phyloP scores from a whole-genome alignment of 1,140 invertebrate genomes.

The Samia ricini region DNA sequence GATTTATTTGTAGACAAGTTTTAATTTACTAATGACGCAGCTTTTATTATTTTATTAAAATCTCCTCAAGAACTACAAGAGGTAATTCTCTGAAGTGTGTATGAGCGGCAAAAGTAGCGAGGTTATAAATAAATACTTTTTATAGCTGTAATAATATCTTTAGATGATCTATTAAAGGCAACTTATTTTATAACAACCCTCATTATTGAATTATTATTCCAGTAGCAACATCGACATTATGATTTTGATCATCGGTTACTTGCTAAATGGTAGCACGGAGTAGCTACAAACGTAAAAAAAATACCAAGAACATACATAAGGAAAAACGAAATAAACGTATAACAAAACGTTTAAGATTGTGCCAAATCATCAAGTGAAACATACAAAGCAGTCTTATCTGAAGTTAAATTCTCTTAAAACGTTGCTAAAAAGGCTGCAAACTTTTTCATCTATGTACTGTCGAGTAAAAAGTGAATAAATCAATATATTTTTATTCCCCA shows the following conservation, averaged over 20 bases:
- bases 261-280: conserved; percentile 12
- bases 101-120: too few species aligned
- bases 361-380: conserved; percentile 30
- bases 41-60: too few species aligned
- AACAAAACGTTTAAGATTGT: conserved; percentile 23
- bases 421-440: conserved; percentile 25
- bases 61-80: too few species aligned
- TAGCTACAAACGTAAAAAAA: conserved; percentile 5
- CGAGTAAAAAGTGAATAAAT: conserved; percentile 19
- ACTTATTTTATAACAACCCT: neutral
- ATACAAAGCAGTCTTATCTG: conserved; percentile 39
- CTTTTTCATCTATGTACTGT: conserved; percentile 27
- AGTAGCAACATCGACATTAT: neutral
- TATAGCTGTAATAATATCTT: too few species aligned
- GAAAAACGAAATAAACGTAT: conserved; percentile 13
- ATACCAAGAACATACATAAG: conserved; percentile 6
- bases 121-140: too few species aligned
- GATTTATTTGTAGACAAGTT: too few species aligned
- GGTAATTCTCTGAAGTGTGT: too few species aligned
- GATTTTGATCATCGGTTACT: neutral
- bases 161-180: too few species aligned
- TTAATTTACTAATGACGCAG: too few species aligned
- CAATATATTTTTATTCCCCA: too few species aligned
- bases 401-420: conserved; percentile 22
- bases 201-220: neutral